Evolutionary conservation across 2,888 invertebrate genomes (phyloP), one percentile per base, ranked within the genome.

Genomic region (Hecatera dysodea): DNA sequence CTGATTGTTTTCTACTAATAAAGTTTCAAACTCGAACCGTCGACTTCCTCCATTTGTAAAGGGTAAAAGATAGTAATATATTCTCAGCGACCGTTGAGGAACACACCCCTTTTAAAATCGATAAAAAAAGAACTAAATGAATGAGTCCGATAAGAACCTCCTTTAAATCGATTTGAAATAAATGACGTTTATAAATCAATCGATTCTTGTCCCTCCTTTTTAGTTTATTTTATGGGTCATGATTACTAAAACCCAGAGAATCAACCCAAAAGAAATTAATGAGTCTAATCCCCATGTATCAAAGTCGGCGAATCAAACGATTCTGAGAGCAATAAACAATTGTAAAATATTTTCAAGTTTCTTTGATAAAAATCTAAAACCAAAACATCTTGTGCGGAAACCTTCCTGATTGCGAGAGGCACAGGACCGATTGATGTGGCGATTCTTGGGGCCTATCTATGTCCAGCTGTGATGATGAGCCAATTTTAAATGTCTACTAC

Each of bases 101-200:
- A 79, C 81, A 79, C 78, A 76, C 78, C 78, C 77, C 67, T 79
- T 79, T 80, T 76, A 50, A 64, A 67, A 80, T 80, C 81, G 77
- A 79, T 72, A 79, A 79, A 78, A 78, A 79, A 79, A 78, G 80
- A 79, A 76, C 44, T 52, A 75, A 75, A 80, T 59, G 36, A 80
- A 80, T 61, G 81, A 65, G 33, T 60, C n/a, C 62, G 67, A 80
- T 79, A 79, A 80, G 77, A 72, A 50, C 72, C 72, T 71, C 39
- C 59, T 75, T 62, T 69, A 69, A 71, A 71, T 77, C 77, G 77
- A 76, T 76, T 80, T 56, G 50, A 61, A 67, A 80, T 72, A 67
- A 75, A 75, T 72, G 62, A 64, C 42, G 67, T 55, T 65, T 68
- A 77, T 77, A 77, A 77, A 77, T 77, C 77, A 77, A 77, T 77